Base-by-base conservation (phyloP, 2,797 vertebrate genomes). In the Leontocebus nigricollis region DNA sequence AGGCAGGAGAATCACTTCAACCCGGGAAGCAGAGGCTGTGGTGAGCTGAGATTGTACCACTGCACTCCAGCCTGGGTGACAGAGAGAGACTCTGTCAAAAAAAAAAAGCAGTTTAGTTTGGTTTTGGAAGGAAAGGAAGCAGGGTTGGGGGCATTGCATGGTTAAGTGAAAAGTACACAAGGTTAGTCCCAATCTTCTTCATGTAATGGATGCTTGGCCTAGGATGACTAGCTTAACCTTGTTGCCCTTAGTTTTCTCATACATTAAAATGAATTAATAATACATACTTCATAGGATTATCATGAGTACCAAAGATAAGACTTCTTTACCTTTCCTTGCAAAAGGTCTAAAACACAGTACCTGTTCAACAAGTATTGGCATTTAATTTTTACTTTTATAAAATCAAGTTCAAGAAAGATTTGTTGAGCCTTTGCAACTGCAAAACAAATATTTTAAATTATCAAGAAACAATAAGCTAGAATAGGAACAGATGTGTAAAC, bases 351-450 rank as follows among this genome's bases (percentile, higher is more conserved):
- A 95, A 70, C 17, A 84, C 67, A 67, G 8, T 33, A 88, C 44
- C 36, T 52, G 22, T 59, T 90, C 72, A 83, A 50, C 13, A 64
- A 90, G 7, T 90, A 61, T 10, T 81, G 46, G 39, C 55, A 88
- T 17, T 82, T 76, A 84, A 48, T 24, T 48, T 96, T 88, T 36
- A 91, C 41, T 95, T 84, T 52, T 39, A 89, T 81, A 88, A 96
- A 92, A 86, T 88, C 20, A 22, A n/a, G 27, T 73, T 90, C 36
- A 80, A 94, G 83, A 89, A 88, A 92, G 33, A 79, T 70, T 90
- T 86, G 41, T 64, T 93, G 50, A 84, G 27, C 11, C 7, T 85
- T 90, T 91, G 27, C 27, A 41, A 46, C 11, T 83, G 19, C 5
- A 70, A 94, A 46, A 33, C 8, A 36, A 41, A 90, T 84, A 80